Conservation (phyloP, 2,797 vertebrate genomes). For the Sebastes trivittatus region DNA sequence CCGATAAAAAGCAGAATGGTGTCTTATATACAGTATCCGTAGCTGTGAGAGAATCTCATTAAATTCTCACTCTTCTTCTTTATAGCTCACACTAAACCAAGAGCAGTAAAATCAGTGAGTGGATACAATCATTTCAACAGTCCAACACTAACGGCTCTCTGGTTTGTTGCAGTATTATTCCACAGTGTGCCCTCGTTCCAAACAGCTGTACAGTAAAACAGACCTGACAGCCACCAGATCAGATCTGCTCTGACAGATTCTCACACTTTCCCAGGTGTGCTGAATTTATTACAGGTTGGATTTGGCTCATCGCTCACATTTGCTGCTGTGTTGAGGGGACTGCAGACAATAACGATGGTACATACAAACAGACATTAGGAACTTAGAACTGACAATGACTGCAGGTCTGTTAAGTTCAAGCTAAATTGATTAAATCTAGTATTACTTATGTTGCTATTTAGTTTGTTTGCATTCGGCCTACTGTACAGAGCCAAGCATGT, state of each 20-base stretch:
- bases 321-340: background rate
- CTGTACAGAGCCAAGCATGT: background rate
- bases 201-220: constrained; percentile 23
- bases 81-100: constrained; percentile 27
- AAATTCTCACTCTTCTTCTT: constrained; percentile 15
- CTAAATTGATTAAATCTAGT: background rate
- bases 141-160: background rate
- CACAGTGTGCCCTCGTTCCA: background rate
- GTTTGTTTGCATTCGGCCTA: background rate
- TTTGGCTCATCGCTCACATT: background rate
- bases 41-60: constrained; percentile 21
- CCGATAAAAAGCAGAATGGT: constrained; percentile 3
- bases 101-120: constrained; percentile 46
- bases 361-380: background rate
- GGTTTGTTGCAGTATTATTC: constrained; percentile 28
- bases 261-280: constrained; percentile 16
- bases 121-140: constrained; percentile 6
- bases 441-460: background rate
- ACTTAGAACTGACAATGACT: background rate
- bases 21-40: background rate
- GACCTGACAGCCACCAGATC: constrained; percentile 11
- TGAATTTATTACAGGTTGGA: background rate
- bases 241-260: constrained; percentile 24
- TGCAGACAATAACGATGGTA: background rate
- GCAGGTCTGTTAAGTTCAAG: background rate